Base-by-base conservation (phyloP, 2,113 vertebrate genomes). In the Rynchops niger region DNA sequence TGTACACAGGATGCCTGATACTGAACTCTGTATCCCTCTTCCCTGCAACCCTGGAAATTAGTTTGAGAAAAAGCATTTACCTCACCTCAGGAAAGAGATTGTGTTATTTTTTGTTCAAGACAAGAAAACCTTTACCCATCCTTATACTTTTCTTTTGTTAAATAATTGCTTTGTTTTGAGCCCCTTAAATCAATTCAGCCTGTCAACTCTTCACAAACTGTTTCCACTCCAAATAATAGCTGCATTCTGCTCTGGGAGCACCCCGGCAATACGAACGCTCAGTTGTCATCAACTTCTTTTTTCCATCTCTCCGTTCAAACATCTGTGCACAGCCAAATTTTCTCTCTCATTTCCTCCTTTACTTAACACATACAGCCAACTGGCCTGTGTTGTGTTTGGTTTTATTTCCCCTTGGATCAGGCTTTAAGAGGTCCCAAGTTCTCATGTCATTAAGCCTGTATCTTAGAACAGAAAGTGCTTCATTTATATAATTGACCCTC, bases 401-500 rank as follows among this genome's bases (percentile, higher is more conserved):
- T 94, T 90, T 67, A 82, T 84, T 90, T 86, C 42, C 58, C 29
- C 26, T 62, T 74, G 45, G 58, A 91, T 88, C n/a, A 89, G 40
- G 58, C 9, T 74, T 88, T 32, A 85, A 90, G 66, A 84, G 7
- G 30, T 56, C 47, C 42, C 32, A 69, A 53, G 47, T 53, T 47
- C 84, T 88, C 40, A 55, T 69, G 86, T 95, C 36, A 86, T 91
- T 89, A 88, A 81, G 43, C 22, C 36, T 52, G 7, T 53, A 69
- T 50, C 36, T 76, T 67, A 91, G 53, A 69, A 79, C 15, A 5
- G 36, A 85, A 91, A 93, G 34, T 1, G 3, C 25, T 93, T 88
- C 14, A 49, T 85, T 96, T 95, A 62, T 92, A 76, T 76, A 86
- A 95, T 95, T 96, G 95, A 82, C 43, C 27, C 16, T 82, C 77